Percentiles rank a stretch among this genome's conserved stretches.
Conservation (phyloP, 2,113 vertebrate genomes). For the Lepus timidus region DNA sequence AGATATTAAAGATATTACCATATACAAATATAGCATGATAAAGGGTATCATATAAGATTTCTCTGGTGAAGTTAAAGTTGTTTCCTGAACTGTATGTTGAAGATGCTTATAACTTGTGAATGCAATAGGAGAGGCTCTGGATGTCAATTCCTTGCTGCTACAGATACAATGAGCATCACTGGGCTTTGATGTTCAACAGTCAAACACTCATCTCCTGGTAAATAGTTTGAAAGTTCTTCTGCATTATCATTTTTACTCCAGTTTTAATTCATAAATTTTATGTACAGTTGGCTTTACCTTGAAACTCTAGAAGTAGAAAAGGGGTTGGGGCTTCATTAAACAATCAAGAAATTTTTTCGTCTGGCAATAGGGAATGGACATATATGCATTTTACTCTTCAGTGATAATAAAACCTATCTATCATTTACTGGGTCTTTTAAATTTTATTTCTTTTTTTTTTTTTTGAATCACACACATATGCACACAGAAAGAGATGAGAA, state of each 20-base stretch:
- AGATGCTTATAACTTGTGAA: neutral
- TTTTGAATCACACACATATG: too few relatives aligned
- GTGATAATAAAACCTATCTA: neutral
- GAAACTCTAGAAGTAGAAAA: neutral
- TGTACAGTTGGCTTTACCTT: neutral
- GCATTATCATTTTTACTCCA: neutral
- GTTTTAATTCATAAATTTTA: constrained; percentile 18
- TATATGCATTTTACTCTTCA: neutral
- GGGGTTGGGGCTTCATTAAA: neutral
- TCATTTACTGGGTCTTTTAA: neutral
- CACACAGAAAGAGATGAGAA: too few relatives aligned
- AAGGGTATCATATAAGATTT: neutral
- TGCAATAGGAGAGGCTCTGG: neutral
- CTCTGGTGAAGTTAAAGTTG: neutral
- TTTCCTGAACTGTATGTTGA: neutral
- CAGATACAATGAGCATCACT: neutral
- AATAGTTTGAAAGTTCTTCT: neutral
- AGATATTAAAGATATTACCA: neutral
- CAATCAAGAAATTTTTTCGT: neutral
- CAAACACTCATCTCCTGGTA: neutral
- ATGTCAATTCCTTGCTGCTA: neutral
- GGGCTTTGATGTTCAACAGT: neutral
- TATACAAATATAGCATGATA: neutral
- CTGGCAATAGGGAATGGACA: neutral
- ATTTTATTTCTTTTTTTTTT: too few relatives aligned